Evolutionary conservation across 2,113 vertebrate species (phyloP), one percentile per base, ranked within the genome.

Genomic region (Tauraco erythrolophus): DNA sequence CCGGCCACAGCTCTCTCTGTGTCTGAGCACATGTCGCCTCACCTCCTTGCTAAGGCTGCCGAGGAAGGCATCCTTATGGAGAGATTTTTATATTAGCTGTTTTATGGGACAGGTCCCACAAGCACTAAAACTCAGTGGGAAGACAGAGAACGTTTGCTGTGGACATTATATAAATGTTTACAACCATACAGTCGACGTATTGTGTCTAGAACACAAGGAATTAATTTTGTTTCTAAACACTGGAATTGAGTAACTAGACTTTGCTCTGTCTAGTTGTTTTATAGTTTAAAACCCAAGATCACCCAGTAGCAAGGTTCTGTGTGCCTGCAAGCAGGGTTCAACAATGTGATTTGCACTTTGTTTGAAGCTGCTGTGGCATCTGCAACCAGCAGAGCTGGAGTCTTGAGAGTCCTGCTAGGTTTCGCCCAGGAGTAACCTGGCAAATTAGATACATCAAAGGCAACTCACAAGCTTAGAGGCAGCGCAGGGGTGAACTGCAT

Each of bases 1-100:
- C 25, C 1, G 5, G 35, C 14, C 64, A 37, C 50, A 68, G 27
- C 43, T 62, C 27, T 19, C 51, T 56, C 39, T 0, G 0, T 75
- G 45, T 46, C 24, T 30, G 7, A 84, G 14, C 22, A n/a, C 6
- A 41, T 12, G 4, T 18, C 14, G 2, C 4, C 53, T 62, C 56
- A 57, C 8, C 45, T 46, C 23, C 31, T 54, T 51, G 19, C 53
- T 54, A 27, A 78, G 41, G 10, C 69, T 64, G 27, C 31, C 48
- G 33, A 53, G 53, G 28, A 81, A 66, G 13, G 11, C 2, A 5
- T 28, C 57, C 68, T 48, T 24, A 24, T 10, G 50, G 21, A 28
- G 11, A 54, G 48, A n/a, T 17, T 76, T 92, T 56, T 79, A 12
- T 27, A 19, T 33, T 41, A 23, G 16, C 24, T 83, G 14, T 35